Evolutionary conservation across 2,888 invertebrate species (phyloP), one percentile per base, ranked within the genome.

Genomic region (Rambutsinella grinnellia): DNA sequence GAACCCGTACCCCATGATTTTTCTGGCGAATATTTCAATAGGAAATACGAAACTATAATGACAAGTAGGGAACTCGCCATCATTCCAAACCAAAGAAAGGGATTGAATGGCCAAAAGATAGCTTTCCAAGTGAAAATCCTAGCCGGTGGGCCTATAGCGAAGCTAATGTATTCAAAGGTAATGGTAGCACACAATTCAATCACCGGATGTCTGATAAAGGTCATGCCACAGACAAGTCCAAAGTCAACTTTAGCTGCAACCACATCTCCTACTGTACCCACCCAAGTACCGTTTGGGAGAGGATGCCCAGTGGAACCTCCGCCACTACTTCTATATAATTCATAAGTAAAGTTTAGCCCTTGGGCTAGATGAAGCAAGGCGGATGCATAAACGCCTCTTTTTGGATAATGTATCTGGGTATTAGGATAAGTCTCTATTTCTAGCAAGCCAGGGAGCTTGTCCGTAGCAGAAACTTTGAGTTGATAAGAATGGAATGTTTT

Each of bases 161-260:
- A 76, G 44, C 76, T 71, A 2, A 76, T 21, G 24, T 76, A 76
- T 2, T 70, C 76, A 56, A 46, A 76, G 27, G 70, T 76, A 53
- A 76, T 76, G 27, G 77, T 61, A 3, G 77, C 72, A 67, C 77
- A 77, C 28, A 67, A 44, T 24, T 77, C 77, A 0, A 70, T 65
- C 15, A 54, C 60, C 3, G 61, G 66, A 71, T 54, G 66, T 49
- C 76, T 28, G 1, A 24, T 36, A 51, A 27, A 76, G 1, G 70
- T 76, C 8, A 67, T 66, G 2, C 65, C 76, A 27, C 70, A 70
- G 70, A 76, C 71, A 19, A 71, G 61, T 13, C 78, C 78, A 68
- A 78, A 60, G 23, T 78, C 78, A 10, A 67, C 78, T 21, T 44
- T 8, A 17, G 68, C 72, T 10, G 19, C 1, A 17, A 26, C 51